Conservation (phyloP, 1,140 invertebrate genomes). For the Zaprionus kolodkinae region DNA sequence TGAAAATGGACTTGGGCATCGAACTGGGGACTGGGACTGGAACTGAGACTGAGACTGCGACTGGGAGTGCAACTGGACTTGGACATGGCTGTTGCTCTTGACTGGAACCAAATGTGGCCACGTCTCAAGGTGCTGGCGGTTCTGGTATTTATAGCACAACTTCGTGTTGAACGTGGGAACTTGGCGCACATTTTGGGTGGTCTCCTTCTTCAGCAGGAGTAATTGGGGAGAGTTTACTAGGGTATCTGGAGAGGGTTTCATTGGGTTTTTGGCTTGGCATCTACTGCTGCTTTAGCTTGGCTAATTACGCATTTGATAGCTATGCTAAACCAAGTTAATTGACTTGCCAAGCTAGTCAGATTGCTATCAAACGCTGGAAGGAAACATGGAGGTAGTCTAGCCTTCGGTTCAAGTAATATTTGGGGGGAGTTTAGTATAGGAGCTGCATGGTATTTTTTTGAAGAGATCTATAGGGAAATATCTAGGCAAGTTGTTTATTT, state of each 20-base stretch:
- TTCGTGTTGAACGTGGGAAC: conserved; percentile 32
- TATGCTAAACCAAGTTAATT: background rate
- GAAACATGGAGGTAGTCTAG: no score
- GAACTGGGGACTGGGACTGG: conserved; percentile 1
- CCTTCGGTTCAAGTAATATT: no score
- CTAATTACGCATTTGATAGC: background rate
- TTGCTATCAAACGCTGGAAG: no score
- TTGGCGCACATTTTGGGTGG: conserved; percentile 16
- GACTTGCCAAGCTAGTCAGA: no score
- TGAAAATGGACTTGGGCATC: conserved; percentile 45
- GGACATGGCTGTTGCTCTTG: conserved; percentile 7
- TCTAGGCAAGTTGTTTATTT: no score
- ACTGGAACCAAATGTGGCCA: conserved; percentile 37
- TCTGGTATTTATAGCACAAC: conserved; percentile 20
- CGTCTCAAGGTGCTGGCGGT: conserved; percentile 38
- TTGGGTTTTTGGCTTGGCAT: background rate
- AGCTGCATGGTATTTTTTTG: no score
- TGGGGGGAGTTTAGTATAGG: no score
- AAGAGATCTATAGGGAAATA: no score
- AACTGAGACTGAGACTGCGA: background rate
- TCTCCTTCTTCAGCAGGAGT: background rate
- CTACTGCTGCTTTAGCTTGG: background rate
- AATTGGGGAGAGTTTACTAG: background rate
- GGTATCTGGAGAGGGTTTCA: no score
- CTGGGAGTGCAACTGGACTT: conserved; percentile 16